These are phyloP conservation scores for Seladonia tumulorum DNA, from an alignment of 2,888 invertebrate genomes.

Conservation along the genomic window DNA sequence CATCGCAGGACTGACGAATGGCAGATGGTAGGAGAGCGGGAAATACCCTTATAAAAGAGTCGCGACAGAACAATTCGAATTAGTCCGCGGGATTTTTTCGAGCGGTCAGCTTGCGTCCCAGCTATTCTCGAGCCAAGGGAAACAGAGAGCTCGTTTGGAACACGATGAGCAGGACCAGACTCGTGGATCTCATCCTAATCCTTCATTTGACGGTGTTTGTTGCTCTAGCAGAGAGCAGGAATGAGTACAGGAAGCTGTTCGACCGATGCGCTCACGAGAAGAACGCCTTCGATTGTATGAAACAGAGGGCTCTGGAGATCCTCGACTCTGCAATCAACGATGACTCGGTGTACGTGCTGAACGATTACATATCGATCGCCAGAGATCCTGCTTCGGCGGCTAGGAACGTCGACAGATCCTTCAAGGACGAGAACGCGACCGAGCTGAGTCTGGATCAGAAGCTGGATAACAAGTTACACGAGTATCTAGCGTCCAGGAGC, in stretches of 20 bases:
- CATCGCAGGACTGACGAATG: conserved; percentile 45
- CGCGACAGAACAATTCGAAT: conserved; percentile 43
- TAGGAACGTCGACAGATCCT: conserved; percentile 54
- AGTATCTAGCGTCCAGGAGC: conserved; percentile 81
- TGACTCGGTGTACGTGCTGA: conserved; percentile 80
- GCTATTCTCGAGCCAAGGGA: background rate
- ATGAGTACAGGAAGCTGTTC: conserved; percentile 79
- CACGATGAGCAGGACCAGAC: conserved; percentile 49
- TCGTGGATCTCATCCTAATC: conserved; percentile 31
- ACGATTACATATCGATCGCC: conserved; percentile 80
- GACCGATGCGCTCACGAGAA: conserved; percentile 80
- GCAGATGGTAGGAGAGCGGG: conserved; percentile 65
- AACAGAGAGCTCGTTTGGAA: background rate
- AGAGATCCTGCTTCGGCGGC: conserved; percentile 71
- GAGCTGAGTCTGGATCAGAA: conserved; percentile 79
- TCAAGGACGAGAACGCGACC: conserved; percentile 68
- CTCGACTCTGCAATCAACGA: conserved; percentile 80
- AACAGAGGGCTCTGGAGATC: conserved; percentile 79
- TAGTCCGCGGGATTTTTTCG: conserved; percentile 60
- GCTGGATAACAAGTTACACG: conserved; percentile 80
- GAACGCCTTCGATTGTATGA: conserved; percentile 81
- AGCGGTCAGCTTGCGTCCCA: conserved; percentile 10
- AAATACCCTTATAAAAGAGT: conserved; percentile 75
- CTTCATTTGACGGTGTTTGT: conserved; percentile 62
- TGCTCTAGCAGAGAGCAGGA: conserved; percentile 55